Conservation (phyloP, 2,797 vertebrate species). For the Sebastes minor region DNA sequence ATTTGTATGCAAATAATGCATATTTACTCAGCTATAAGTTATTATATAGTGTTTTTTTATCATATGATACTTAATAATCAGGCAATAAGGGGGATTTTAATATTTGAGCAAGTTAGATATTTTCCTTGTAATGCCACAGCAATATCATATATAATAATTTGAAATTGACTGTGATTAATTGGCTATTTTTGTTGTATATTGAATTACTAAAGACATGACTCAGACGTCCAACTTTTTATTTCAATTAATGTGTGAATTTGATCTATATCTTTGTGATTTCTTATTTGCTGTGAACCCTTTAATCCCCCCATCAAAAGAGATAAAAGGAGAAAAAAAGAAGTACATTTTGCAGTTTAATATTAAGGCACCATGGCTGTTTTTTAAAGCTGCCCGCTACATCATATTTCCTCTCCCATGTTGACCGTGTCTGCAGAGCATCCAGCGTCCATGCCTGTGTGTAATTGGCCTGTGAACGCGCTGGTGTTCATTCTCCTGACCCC, state of each 20-base stretch:
- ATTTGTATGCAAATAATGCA: neutral
- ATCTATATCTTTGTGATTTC: neutral
- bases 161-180: neutral
- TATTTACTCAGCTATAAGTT: neutral
- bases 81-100: neutral
- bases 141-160: neutral
- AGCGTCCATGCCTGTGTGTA: conserved; percentile 29
- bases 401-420: conserved; percentile 12
- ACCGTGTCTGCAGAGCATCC: conserved; percentile 17
- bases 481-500: conserved; percentile 67
- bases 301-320: neutral
- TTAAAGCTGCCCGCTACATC: neutral
- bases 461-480: conserved; percentile 46
- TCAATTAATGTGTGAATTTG: neutral
- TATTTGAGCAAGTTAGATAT: neutral
- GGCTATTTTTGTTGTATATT: neutral
- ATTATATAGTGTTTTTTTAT: neutral
- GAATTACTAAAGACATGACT: neutral
- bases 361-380: neutral
- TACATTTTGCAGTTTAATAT: neutral
- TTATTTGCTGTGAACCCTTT: neutral
- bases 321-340: neutral
- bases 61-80: neutral
- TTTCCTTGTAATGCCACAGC: neutral
- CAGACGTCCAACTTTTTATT: no score